Percentiles rank a stretch among this genome's conserved stretches.
phyloP scores from a whole-genome alignment of 2,113 vertebrate genomes.

The Apaloderma vittatum region DNA sequence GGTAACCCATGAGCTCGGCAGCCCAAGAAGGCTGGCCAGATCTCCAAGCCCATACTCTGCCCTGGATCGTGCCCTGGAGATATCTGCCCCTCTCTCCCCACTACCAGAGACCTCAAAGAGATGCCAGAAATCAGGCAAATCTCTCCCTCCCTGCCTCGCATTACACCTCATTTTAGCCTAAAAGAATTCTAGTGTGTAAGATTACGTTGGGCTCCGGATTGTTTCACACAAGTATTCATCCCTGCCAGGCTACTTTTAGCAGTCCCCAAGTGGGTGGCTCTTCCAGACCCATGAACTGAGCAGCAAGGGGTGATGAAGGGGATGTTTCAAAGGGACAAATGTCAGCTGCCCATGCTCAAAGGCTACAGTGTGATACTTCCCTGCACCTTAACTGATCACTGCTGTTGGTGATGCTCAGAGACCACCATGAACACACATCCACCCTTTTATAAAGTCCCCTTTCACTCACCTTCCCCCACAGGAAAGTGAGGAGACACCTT shows the following conservation, averaged over 20 bases:
- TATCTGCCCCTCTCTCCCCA: not conserved
- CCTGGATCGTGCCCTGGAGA: not conserved
- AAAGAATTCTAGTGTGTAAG: constrained; percentile 18
- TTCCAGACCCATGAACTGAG: not conserved
- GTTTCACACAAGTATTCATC: constrained; percentile 27
- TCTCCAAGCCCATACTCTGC: not conserved
- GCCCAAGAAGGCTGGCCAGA: not conserved
- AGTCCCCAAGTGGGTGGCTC: not conserved
- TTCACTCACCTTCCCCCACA: not conserved
- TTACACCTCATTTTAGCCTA: not conserved
- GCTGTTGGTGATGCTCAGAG: not conserved
- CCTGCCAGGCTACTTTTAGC: not conserved
- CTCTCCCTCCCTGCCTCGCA: not conserved
- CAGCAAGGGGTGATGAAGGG: not conserved
- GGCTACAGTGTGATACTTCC: not conserved
- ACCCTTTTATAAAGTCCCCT: not conserved
- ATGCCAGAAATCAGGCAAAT: not conserved
- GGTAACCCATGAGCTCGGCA: not conserved
- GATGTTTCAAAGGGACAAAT: not conserved
- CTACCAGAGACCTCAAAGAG: not conserved
- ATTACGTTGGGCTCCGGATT: not conserved
- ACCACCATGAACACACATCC: not conserved
- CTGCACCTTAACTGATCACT: not conserved
- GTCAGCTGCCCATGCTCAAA: not conserved
- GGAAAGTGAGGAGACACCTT: fast-evolving